Percentiles rank a stretch among this genome's conserved stretches.
Evolutionary conservation across 2,797 vertebrate species (phyloP).

Genomic region (Macrochelys suwanniensis): DNA sequence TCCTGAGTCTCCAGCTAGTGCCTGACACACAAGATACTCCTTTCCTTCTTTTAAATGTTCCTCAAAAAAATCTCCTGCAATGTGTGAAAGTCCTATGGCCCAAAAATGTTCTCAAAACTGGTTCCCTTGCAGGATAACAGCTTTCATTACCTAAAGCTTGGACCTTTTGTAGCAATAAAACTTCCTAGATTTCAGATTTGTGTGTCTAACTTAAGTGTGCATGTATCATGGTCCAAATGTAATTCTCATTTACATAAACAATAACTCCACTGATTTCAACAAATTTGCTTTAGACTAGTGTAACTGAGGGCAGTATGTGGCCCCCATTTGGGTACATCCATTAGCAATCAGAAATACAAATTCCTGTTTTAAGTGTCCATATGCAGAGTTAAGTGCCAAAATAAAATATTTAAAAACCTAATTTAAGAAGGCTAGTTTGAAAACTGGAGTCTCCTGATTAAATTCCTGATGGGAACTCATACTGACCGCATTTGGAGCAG

Average conservation of each 20-base stretch:
- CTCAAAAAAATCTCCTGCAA: not conserved
- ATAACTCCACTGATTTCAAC: not conserved
- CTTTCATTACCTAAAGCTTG: not conserved
- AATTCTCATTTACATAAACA: not conserved
- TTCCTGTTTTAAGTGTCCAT: not conserved
- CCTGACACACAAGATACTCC: not conserved
- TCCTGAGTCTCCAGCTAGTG: not conserved
- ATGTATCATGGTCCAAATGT: not conserved
- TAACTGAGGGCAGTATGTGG: not conserved
- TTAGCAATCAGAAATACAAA: not conserved
- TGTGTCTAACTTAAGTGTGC: not conserved
- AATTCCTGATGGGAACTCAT: not conserved
- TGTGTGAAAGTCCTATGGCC: not conserved
- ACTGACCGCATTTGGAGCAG: not conserved
- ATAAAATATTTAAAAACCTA: not conserved
- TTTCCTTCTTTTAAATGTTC: not conserved
- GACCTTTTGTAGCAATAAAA: not conserved
- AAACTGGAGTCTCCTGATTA: not conserved
- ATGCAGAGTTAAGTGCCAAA: not conserved
- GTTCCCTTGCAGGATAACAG: not conserved
- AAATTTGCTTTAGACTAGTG: not conserved
- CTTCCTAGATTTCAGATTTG: not conserved
- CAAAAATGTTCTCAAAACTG: not conserved
- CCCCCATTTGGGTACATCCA: not conserved
- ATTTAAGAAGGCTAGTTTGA: not conserved